Evolutionary conservation across 2,113 vertebrate genomes (phyloP), one percentile per base, ranked within the genome.

Genomic region (Strigops habroptila): DNA sequence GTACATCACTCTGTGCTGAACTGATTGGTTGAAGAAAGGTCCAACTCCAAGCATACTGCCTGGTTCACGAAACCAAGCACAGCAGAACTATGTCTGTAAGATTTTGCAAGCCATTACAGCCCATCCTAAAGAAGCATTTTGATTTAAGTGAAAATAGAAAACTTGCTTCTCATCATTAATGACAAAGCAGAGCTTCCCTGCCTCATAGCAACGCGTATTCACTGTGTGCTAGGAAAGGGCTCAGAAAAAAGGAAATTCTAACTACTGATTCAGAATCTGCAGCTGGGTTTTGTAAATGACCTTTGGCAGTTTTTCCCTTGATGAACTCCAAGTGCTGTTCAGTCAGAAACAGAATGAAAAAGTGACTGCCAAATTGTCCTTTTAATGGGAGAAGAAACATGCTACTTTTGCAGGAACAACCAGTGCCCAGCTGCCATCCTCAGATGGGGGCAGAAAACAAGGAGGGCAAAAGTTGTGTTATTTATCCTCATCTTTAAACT

Each of bases 301-400:
- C 67, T 87, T 68, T 86, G 71, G 35, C 70, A 77, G 37, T 21
- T 86, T 59, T 86, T 46, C 64, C 74, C 71, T 60, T 92, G 75
- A 90, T 49, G 68, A 94, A 90, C 41, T 86, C 86, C 64, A 95
- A 92, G 88, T 10, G 71, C 64, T 89, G 74, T 5, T 92, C 90
- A 80, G 55, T 75, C 41, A 92, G 68, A 43, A 92, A 62, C 5
- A 23, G 79, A 31, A 39, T 77, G 86, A 92, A 71, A 64, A 92
- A 91, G 67, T 22, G 64, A 53, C 91, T 96, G 95, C 75, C 94
- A 96, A 96, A 65, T 44, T 88, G 83, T 63, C 91, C 64, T 65
- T 79, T 97, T 90, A 96, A 82, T 14, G 41, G 64, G 94, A 97
- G 44, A 94, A 90, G 90, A 95, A 96, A 95, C 95, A 96, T 4